These are phyloP conservation scores for Herpetotheres cachinnans DNA, from an alignment of 2,113 vertebrate genomes.

Conservation along the genomic window DNA sequence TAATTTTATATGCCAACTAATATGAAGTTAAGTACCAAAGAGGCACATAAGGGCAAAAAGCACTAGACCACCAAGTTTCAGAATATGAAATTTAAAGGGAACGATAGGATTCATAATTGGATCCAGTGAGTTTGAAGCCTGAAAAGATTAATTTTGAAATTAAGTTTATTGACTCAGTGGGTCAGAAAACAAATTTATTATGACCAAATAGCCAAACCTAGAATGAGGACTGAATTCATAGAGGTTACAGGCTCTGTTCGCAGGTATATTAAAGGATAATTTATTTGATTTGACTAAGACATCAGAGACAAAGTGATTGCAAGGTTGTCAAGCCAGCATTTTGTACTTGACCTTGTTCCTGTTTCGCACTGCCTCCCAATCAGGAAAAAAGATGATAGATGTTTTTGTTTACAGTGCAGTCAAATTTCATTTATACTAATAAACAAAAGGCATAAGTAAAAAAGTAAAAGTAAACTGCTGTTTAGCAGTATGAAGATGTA, in stretches of 20 bases:
- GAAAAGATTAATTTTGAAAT: constrained; percentile 55
- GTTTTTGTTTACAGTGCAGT: constrained; percentile 25
- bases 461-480: neutral
- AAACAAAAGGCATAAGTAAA: constrained; percentile 34
- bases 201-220: neutral
- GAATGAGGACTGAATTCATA: neutral
- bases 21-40: neutral
- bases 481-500: neutral
- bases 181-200: constrained; percentile 55
- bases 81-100: constrained; percentile 50
- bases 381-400: constrained; percentile 10
- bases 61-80: constrained; percentile 32
- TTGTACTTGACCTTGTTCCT: constrained; percentile 27
- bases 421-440: constrained; percentile 36
- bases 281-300: constrained; percentile 18
- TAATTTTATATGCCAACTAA: neutral
- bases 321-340: neutral
- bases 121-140: constrained; percentile 42
- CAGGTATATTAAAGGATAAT: neutral
- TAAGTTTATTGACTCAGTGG: constrained; percentile 50
- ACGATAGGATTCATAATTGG: constrained; percentile 11
- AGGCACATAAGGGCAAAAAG: constrained; percentile 10
- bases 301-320: neutral
- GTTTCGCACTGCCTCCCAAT: neutral
- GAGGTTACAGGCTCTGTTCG: neutral